These are phyloP conservation scores for Pollachius pollachius DNA, from an alignment of 2,113 vertebrate species.

Conservation along the genomic window DNA sequence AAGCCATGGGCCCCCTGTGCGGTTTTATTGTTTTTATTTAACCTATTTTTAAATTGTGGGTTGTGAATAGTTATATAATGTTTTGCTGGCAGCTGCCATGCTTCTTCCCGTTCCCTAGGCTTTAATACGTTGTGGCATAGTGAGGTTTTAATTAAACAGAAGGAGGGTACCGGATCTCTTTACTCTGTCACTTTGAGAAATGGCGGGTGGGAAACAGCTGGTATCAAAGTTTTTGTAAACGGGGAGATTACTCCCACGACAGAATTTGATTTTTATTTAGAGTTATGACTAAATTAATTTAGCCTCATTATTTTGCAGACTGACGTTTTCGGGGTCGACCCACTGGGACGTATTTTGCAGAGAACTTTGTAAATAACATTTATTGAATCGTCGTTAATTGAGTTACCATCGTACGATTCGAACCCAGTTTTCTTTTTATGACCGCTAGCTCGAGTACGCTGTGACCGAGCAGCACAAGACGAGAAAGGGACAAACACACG, in stretches of 20 bases:
- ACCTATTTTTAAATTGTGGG: no score
- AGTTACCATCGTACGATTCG: background rate
- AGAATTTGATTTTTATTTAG: constrained; percentile 17
- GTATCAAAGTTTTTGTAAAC: constrained; percentile 30
- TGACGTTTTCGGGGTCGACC: constrained; percentile 13
- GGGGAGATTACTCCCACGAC: constrained; percentile 36
- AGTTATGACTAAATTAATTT: constrained; percentile 22
- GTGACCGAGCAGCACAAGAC: no score
- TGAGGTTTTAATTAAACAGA: constrained; percentile 57
- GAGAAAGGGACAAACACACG: constrained; percentile 22
- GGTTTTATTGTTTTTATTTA: no score
- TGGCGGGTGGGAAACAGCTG: constrained; percentile 24
- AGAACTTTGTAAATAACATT: constrained; percentile 12
- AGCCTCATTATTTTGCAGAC: constrained; percentile 28
- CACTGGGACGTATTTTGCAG: constrained; percentile 11
- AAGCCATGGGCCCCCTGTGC: no score
- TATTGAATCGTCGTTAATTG: constrained; percentile 6
- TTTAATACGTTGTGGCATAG: constrained; percentile 29
- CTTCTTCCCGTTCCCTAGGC: background rate
- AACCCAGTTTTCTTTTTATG: background rate
- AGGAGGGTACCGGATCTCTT: constrained; percentile 37
- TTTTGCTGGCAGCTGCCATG: constrained; percentile 47
- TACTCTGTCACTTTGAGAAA: constrained; percentile 50
- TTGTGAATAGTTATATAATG: constrained; percentile 50
- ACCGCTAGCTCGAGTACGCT: background rate